Evolutionary conservation across 2,888 invertebrate genomes (phyloP).

Genomic region (Ephialtes manifestator): DNA sequence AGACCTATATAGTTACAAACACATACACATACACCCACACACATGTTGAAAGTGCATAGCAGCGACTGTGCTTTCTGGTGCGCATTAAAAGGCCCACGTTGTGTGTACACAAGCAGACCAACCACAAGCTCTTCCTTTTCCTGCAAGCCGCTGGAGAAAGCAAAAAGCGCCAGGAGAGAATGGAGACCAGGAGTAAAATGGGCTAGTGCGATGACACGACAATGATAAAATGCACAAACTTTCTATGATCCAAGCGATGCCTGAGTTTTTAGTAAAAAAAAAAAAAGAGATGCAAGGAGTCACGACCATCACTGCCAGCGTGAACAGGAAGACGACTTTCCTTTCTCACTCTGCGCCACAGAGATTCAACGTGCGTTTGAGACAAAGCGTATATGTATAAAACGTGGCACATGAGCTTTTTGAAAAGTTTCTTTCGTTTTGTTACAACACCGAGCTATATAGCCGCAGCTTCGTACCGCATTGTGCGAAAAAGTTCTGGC

Average conservation of each 20-base stretch:
- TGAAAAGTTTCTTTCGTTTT: constrained; percentile 43
- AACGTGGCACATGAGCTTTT: constrained; percentile 39
- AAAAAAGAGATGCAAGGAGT: constrained; percentile 9
- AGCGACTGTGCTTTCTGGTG: constrained; percentile 50
- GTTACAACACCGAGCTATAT: neutral
- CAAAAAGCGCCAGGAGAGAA: constrained; percentile 20
- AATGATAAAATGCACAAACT: constrained; percentile 67
- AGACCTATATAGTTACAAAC: neutral
- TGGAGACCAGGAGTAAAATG: constrained; percentile 22
- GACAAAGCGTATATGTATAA: neutral
- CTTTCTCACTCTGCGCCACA: neutral
- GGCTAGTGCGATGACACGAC: constrained; percentile 44
- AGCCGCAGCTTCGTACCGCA: constrained; percentile 21
- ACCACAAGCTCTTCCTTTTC: constrained; percentile 49
- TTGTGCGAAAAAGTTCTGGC: constrained; percentile 49
- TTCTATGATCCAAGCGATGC: constrained; percentile 11
- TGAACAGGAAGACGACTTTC: neutral
- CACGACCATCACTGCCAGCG: neutral
- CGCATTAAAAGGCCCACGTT: constrained; percentile 60
- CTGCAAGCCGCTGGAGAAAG: constrained; percentile 43
- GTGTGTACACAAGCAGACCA: constrained; percentile 39
- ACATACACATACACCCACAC: neutral
- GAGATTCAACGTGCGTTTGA: constrained; percentile 14
- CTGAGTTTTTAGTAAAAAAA: neutral
- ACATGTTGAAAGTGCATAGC: neutral